phyloP scores from a whole-genome alignment of 2,113 vertebrate genomes.

The Echinops telfairi region DNA sequence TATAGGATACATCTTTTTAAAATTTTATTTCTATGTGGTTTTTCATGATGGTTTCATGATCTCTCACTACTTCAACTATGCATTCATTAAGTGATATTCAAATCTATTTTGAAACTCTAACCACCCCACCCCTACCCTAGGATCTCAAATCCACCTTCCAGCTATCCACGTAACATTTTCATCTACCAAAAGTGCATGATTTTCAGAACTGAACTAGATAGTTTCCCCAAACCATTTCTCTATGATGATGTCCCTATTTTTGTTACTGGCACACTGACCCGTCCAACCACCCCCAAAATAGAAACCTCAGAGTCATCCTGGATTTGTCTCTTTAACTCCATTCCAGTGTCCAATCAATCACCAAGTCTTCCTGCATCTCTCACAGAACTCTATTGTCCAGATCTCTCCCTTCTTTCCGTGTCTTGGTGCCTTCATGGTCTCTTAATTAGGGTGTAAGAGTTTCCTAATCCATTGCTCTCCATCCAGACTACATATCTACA shows the following conservation, averaged over 20 bases:
- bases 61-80: background rate
- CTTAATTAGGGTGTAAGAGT: background rate
- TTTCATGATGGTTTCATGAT: background rate
- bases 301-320: background rate
- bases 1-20: background rate
- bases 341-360: background rate
- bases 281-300: background rate
- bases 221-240: conserved; percentile 18
- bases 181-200: conserved; percentile 33
- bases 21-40: background rate
- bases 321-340: background rate
- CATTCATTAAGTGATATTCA: background rate
- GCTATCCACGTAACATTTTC: background rate
- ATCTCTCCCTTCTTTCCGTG: background rate
- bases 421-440: background rate
- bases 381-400: background rate
- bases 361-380: background rate
- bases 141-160: conserved; percentile 23
- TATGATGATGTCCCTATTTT: background rate
- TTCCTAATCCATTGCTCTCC: background rate
- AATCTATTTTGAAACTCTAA: background rate
- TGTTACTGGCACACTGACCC: background rate
- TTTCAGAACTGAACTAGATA: background rate
- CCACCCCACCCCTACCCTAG: background rate
- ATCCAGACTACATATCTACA: background rate